Base-by-base conservation (phyloP, 2,113 vertebrate species). In the Plecotus auritus region DNA sequence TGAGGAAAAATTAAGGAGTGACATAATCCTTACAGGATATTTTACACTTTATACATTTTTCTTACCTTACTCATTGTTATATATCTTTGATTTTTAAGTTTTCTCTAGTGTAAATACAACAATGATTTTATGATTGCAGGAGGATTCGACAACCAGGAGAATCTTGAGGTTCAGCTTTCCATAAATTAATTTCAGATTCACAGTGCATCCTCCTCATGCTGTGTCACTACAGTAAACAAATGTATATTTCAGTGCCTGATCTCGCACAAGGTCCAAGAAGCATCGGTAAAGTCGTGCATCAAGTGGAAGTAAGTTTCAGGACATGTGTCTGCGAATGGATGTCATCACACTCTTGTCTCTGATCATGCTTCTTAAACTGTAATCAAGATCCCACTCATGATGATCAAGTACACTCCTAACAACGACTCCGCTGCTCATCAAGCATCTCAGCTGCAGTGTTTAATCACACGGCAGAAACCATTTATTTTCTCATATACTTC, bases 401-500 rank as follows among this genome's bases (percentile, higher is more conserved):
- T 22, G 69, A 94, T 86, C 80, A 95, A 93, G 84, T 17, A 28
- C n/a, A 56, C 77, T 83, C 76, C 32, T 70, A 47, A 74, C 37
- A 22, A 84, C 5, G 35, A 67, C 51, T 87, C 40, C 26, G 59
- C 28, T 59, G 80, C 56, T 89, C 90, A 66, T 66, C 91, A 91
- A 77, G 88, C 51, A 18, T 61, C 77, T 90, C 95, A 61, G 74
- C 73, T 70, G 70, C 42, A 20, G 73, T 14, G 32, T 66, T 77
- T 89, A 94, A 76, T 95, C 93, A 93, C 83, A 76, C 10, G 56
- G 83, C 35, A 69, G 54, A 89, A 94, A 85, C 76, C 81, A 73
- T 72, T 89, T 84, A 90, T 94, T 96, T 96, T 81, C 94, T 92
- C 88, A 88, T 61, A 59, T 23, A 80, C 22, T 32, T 83, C 87